Evolutionary conservation across 2,888 invertebrate genomes (phyloP).

Genomic region (Cepaea hortensis): DNA sequence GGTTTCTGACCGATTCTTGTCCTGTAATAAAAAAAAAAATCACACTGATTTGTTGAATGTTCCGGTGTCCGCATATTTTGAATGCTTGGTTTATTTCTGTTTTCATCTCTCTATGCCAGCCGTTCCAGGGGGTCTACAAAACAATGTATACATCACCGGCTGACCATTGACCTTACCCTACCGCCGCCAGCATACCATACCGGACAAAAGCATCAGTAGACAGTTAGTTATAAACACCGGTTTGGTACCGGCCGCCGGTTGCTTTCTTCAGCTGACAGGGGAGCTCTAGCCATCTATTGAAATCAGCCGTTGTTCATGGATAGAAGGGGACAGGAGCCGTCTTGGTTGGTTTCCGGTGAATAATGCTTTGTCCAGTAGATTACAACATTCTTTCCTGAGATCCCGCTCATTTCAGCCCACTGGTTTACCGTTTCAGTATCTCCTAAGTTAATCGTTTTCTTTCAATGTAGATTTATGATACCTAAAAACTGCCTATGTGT

Average conservation of each 20-base stretch:
- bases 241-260: not conserved
- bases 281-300: not conserved
- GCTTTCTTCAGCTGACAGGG: not conserved
- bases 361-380: not conserved
- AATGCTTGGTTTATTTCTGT: too few relatives aligned
- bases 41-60: too few relatives aligned
- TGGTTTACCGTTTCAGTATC: not conserved
- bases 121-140: not conserved
- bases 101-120: too few relatives aligned
- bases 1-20: too few relatives aligned
- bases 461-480: not conserved
- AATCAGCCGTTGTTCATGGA: not conserved
- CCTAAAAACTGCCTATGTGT: too few relatives aligned
- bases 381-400: not conserved
- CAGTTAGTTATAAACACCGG: slow-evolving; percentile 10
- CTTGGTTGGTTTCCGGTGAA: not conserved
- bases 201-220: slow-evolving; percentile 2
- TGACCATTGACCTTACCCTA: not conserved
- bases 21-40: too few relatives aligned
- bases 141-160: not conserved
- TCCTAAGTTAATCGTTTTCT: not conserved
- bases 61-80: too few relatives aligned
- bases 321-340: not conserved
- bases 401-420: not conserved
- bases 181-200: not conserved